Base-by-base conservation (phyloP, 2,113 vertebrate species). In the Silurus meridionalis region DNA sequence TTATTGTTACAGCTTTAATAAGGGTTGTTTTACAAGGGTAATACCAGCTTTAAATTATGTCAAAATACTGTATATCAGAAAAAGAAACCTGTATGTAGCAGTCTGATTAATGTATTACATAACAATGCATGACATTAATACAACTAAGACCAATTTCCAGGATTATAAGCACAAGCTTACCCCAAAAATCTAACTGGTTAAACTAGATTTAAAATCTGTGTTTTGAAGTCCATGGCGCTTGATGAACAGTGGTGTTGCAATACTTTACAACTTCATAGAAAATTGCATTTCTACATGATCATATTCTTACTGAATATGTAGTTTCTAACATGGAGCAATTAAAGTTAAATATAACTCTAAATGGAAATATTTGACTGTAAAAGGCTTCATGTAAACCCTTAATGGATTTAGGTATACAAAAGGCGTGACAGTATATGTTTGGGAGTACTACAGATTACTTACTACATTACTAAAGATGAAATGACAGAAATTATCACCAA, bases 301-400 rank as follows among this genome's bases (percentile, higher is more conserved):
- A 37, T 37, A 37, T 37, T 37, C 37, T 37, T 37, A 37, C 37
- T 37, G 37, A 37, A 37, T 37, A 37, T 37, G 37, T 80, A 17
- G 77, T 57, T 58, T 37, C 25, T 37, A 23, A 21, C 74, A n/a
- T 55, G 6, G 63, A 69, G 83, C 48, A 28, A 64, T 80, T 66
- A 25, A 74, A 61, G 28, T 79, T 87, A 81, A 87, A 84, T 88
- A 85, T 87, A 63, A 66, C 15, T n/a, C 64, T 55, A 5, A 67
- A 66, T 53, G 52, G 60, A 48, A 37, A 53, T 71, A 5, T 75
- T 28, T 72, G 37, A 82, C 61, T 71, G 63, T 78, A 88, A 28
- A 79, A n/a, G 52, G 55, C 28, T 37, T 85, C 37, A 37, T 37
- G 37, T 37, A 37, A 37, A 37, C 37, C 52, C 80, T 69, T n/a